Percentiles rank a stretch among this genome's conserved stretches.
Evolutionary conservation across 2,797 vertebrate genomes (phyloP).

Genomic region (Chaetophractus vellerosus): DNA sequence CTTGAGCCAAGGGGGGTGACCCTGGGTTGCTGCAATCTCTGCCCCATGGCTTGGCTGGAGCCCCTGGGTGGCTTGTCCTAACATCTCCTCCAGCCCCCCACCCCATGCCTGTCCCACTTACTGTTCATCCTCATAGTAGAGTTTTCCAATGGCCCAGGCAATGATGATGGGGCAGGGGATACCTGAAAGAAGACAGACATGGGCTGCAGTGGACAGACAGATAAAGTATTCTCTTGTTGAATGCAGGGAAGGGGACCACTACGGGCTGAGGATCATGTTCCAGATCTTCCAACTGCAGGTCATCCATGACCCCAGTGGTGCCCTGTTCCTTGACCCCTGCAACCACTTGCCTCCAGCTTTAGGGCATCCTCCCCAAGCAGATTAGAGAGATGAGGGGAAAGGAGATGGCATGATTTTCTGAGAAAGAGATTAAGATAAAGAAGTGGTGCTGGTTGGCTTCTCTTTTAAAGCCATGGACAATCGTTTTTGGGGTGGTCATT

Average conservation of each 20-base stretch:
- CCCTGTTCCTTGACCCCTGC: background rate
- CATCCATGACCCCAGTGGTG: background rate
- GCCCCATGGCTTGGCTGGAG: no score
- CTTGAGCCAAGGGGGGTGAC: background rate
- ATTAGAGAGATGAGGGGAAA: background rate
- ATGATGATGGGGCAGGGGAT: conserved; percentile 97
- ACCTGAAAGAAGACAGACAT: conserved; percentile 90
- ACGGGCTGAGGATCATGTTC: background rate
- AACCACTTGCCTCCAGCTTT: background rate
- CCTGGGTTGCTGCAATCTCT: background rate
- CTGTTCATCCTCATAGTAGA: conserved; percentile 98
- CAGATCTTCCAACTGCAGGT: background rate
- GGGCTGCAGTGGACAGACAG: background rate
- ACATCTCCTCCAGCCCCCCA: no score
- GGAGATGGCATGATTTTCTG: background rate
- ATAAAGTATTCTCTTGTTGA: background rate
- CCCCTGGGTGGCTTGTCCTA: background rate
- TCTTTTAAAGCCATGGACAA: background rate
- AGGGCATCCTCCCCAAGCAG: background rate
- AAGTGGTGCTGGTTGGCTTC: background rate
- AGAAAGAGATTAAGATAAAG: background rate
- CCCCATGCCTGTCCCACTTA: conserved; percentile 89
- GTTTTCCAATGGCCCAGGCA: conserved; percentile 96
- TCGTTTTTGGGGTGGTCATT: background rate
- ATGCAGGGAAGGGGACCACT: background rate